These are phyloP conservation scores for Gambelia wislizenii DNA, from an alignment of 2,797 vertebrate genomes.

Conservation along the genomic window DNA sequence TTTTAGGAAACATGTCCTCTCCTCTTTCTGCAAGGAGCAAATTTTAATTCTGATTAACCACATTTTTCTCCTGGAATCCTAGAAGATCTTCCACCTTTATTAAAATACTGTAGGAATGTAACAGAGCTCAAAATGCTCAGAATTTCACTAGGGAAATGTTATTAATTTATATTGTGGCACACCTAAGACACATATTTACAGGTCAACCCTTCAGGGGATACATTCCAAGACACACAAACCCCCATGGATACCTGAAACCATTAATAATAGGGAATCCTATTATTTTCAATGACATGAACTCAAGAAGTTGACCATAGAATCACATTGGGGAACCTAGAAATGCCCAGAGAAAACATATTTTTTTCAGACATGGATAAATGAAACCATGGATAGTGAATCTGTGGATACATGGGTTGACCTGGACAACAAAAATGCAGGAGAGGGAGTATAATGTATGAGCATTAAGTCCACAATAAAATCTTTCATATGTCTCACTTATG, in stretches of 20 bases:
- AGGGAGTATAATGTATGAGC: neutral
- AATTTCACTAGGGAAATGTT: neutral
- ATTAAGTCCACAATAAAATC: neutral
- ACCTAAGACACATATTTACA: neutral
- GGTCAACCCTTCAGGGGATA: too few species aligned
- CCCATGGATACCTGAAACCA: too few species aligned
- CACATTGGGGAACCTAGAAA: too few species aligned
- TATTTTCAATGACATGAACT: too few species aligned
- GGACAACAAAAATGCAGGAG: neutral
- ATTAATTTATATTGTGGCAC: neutral
- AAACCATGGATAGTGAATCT: too few species aligned
- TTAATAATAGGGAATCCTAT: too few species aligned
- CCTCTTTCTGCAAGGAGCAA: neutral
- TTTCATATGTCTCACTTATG: neutral
- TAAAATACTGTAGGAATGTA: neutral
- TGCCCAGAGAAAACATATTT: too few species aligned
- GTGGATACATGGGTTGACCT: too few species aligned
- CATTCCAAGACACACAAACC: too few species aligned
- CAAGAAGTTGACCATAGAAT: too few species aligned
- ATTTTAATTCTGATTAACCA: neutral
- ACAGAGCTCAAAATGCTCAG: neutral
- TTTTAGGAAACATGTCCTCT: neutral
- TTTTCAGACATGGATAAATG: too few species aligned
- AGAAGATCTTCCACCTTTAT: neutral
- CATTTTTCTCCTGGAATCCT: neutral